Base-by-base conservation (phyloP, 2,797 vertebrate species). In the Cossypha heuglini region DNA sequence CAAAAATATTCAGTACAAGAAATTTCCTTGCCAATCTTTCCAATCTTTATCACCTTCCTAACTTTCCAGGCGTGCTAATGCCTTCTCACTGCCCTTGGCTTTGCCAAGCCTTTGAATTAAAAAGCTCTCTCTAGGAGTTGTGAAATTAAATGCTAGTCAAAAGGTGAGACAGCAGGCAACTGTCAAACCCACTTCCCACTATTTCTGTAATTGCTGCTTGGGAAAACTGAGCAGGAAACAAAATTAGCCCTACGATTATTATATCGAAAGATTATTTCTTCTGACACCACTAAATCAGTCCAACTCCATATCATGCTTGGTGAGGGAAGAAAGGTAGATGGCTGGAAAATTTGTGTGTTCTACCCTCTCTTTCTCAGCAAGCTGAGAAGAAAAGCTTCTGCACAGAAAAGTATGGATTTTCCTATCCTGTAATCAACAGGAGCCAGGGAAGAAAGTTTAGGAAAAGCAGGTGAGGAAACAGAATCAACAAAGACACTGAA, bases 91-190 rank as follows among this genome's bases (percentile, higher is more conserved):
- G 35, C 52, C 42, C 35, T 67, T 22, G 61, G 51, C 58, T 88
- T 80, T 88, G 91, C 87, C 82, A 94, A 84, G 61, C 3, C 67
- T 93, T 81, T 79, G 71, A 90, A 81, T 76, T 42, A 69, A 95
- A 95, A 92, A 88, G 35, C 55, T 52, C 86, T 10, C 67, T 37
- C 59, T 22, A 79, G 86, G 91, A 91, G 75, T 4, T 42, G 28
- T 49, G 78, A 85, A 94, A 86, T 12, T 57, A 87, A 94, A 94
- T 69, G 85, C 52, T 76, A 82, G 71, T 68, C 61, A 91, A 71
- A 94, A 74, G 26, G 66, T 33, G 45, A 92, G 89, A 86, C 94
- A 94, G 89, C 87, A 95, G 88, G 92, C 66, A 86, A 71, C 80
- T 84, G 81, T 83, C 91, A 97, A 86, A 82, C 20, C n/a, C 0